These are phyloP conservation scores for Danaus chrysippus DNA, from an alignment of 2,888 invertebrate genomes.

Conservation along the genomic window DNA sequence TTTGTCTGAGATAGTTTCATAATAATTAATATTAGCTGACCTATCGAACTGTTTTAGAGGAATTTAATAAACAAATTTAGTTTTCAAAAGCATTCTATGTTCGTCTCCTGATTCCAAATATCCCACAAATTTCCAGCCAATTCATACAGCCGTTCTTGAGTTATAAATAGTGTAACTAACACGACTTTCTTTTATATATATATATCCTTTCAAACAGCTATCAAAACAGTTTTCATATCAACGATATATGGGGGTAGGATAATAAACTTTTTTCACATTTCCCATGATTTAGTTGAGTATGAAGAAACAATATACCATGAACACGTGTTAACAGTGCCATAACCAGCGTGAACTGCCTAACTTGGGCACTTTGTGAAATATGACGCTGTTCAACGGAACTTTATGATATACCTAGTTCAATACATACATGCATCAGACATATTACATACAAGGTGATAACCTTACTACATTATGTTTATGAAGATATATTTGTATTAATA, in stretches of 20 bases:
- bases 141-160: too few species aligned
- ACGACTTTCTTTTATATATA: too few species aligned
- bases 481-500: too few species aligned
- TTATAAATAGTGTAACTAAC: too few species aligned
- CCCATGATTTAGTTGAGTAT: conserved; percentile 58
- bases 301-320: conserved; percentile 63
- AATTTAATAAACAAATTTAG: too few species aligned
- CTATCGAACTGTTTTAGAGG: too few species aligned
- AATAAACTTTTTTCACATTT: conserved; percentile 42
- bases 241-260: conserved; percentile 30
- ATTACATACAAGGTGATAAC: not conserved
- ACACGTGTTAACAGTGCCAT: conserved; percentile 77
- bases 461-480: too few species aligned
- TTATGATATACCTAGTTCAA: conserved; percentile 40
- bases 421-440: conserved; percentile 38
- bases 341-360: conserved; percentile 73
- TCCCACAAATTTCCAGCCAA: too few species aligned
- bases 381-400: conserved; percentile 67
- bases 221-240: not conserved
- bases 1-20: too few species aligned
- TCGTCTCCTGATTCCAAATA: too few species aligned
- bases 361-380: conserved; percentile 76
- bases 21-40: too few species aligned
- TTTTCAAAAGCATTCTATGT: too few species aligned
- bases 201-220: not conserved